Evolutionary conservation across 1,140 invertebrate species (phyloP).

Genomic region (Trachelipus rathkii): DNA sequence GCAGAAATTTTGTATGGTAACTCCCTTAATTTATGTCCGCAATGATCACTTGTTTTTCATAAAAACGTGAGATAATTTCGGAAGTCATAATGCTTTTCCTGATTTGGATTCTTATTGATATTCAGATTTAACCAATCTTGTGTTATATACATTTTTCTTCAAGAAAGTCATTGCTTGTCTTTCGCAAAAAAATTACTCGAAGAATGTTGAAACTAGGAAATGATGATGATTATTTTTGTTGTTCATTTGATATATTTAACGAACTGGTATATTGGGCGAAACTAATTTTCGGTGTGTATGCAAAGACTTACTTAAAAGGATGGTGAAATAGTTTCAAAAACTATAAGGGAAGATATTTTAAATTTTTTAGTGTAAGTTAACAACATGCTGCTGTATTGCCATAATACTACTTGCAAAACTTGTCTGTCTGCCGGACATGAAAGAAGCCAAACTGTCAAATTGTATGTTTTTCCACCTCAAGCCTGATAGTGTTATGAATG

Average conservation of each 20-base stretch:
- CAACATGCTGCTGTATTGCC: constrained; percentile 73
- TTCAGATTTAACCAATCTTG: constrained; percentile 71
- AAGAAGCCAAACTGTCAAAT: constrained; percentile 79
- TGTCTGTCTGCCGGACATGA: constrained; percentile 60
- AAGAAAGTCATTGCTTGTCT: constrained; percentile 61
- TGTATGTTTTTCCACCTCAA: constrained; percentile 64
- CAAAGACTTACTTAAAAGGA: constrained; percentile 61
- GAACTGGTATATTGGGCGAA: constrained; percentile 62
- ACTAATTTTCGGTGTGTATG: too few relatives aligned
- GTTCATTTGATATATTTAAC: too few relatives aligned
- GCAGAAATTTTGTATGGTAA: constrained; percentile 75
- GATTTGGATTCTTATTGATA: constrained; percentile 64
- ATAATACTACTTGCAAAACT: constrained; percentile 76
- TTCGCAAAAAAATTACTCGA: constrained; percentile 65
- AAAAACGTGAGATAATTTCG: constrained; percentile 67
- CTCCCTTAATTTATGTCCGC: constrained; percentile 75
- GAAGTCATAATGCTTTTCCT: constrained; percentile 67
- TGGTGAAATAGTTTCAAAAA: constrained; percentile 64
- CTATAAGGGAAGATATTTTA: constrained; percentile 64
- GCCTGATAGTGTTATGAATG: constrained; percentile 61
- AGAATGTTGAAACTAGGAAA: constrained; percentile 67
- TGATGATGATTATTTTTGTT: constrained; percentile 74
- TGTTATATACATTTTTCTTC: constrained; percentile 66
- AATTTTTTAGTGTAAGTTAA: constrained; percentile 65
- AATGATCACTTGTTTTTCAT: constrained; percentile 61